These are phyloP conservation scores for Sericinus montela DNA, from an alignment of 2,888 invertebrate species.

Conservation along the genomic window DNA sequence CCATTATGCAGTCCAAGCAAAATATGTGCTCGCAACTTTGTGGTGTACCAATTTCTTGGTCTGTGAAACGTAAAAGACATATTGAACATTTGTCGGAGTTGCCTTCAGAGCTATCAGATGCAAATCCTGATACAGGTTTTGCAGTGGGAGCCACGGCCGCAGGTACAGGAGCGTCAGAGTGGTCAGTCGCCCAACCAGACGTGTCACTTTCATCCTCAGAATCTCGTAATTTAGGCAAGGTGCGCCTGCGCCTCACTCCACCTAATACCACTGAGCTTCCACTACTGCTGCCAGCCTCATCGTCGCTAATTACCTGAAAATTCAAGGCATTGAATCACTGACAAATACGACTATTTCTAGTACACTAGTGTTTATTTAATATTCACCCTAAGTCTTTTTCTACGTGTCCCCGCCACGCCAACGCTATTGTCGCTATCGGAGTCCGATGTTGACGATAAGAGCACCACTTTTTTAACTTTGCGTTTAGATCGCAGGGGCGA, in stretches of 20 bases:
- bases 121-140: constrained; percentile 50
- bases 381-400: constrained; percentile 69
- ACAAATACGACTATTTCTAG: neutral
- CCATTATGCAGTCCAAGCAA: constrained; percentile 92
- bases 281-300: constrained; percentile 62
- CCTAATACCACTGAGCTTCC: constrained; percentile 52
- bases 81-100: constrained; percentile 93
- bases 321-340: neutral
- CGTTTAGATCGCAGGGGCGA: constrained; percentile 52
- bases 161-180: constrained; percentile 27
- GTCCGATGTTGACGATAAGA: constrained; percentile 53
- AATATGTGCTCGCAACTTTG: constrained; percentile 93
- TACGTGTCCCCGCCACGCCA: constrained; percentile 54
- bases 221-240: constrained; percentile 52
- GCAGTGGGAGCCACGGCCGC: constrained; percentile 18
- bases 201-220: constrained; percentile 59
- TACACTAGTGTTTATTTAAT: constrained; percentile 8
- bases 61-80: constrained; percentile 86
- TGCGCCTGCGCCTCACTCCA: constrained; percentile 47
- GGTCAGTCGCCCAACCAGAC: constrained; percentile 49
- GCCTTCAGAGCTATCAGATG: constrained; percentile 83
- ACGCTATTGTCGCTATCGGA: constrained; percentile 71
- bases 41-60: constrained; percentile 91
- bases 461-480: constrained; percentile 55
- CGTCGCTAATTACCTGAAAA: constrained; percentile 78